Percentiles rank a stretch among this genome's conserved stretches.
Conservation (phyloP, 2,113 vertebrate genomes). For the Coturnix japonica region DNA sequence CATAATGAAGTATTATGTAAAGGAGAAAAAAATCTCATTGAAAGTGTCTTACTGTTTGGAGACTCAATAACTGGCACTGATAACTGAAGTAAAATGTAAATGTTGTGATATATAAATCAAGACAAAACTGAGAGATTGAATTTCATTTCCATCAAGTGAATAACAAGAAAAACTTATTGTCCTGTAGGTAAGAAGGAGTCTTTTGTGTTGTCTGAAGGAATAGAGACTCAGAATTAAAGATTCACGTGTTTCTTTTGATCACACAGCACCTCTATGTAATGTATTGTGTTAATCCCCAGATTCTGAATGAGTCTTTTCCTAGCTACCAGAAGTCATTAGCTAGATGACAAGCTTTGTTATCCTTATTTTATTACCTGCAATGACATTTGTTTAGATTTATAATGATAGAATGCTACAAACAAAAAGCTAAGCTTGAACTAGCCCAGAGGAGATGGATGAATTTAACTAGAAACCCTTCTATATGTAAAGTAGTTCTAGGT, state of each 20-base stretch:
- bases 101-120: neutral
- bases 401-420: neutral
- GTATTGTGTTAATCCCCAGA: neutral
- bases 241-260: neutral
- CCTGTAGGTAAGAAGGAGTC: neutral
- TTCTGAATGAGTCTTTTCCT: neutral
- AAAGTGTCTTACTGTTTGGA: neutral
- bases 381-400: neutral
- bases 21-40: neutral
- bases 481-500: neutral
- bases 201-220: neutral
- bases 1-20: no score
- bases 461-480: neutral
- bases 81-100: neutral
- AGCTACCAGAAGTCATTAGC: constrained; percentile 6
- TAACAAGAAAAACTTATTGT: constrained; percentile 5
- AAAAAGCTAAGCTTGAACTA: neutral
- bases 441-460: neutral
- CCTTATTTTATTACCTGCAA: neutral
- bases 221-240: constrained; percentile 29
- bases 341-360: constrained; percentile 10
- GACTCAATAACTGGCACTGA: neutral
- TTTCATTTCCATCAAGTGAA: constrained; percentile 21
- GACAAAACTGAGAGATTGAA: neutral
- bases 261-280: neutral